Percentiles rank a stretch among this genome's conserved stretches.
Conservation (phyloP, 2,797 vertebrate genomes). For the Molossus alvarezi region DNA sequence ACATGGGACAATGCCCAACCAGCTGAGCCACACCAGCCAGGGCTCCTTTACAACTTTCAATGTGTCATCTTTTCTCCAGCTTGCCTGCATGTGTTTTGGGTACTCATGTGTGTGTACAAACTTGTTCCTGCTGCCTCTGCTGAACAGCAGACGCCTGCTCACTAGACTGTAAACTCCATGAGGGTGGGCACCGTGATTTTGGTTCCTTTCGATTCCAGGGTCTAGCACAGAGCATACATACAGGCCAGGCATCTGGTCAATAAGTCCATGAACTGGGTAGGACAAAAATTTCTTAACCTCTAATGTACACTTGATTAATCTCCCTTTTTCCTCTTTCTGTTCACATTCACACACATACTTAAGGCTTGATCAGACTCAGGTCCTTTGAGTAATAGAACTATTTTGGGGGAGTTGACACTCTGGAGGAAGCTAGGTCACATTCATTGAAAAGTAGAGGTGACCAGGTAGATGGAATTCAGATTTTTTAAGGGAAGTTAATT, state of each 20-base stretch:
- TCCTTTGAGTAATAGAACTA: background rate
- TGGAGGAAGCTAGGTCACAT: background rate
- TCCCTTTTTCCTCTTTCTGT: background rate
- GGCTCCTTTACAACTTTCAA: too few species aligned
- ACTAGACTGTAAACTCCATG: background rate
- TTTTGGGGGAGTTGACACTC: background rate
- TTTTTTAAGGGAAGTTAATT: constrained; percentile 63
- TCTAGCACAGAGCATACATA: background rate
- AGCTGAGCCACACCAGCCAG: too few species aligned
- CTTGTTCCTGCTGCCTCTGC: background rate
- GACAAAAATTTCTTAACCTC: background rate
- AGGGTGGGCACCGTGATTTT: background rate
- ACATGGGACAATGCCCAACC: too few species aligned
- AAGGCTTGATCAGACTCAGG: background rate
- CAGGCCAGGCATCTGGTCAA: background rate
- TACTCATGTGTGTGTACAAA: background rate
- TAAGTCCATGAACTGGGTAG: background rate
- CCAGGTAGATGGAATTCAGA: constrained; percentile 45
- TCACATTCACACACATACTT: background rate
- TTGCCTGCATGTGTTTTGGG: background rate
- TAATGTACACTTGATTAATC: background rate
- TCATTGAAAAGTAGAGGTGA: constrained; percentile 29
- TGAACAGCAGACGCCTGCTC: too few species aligned
- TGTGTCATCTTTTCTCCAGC: background rate
- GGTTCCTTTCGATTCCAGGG: background rate